Conservation (phyloP, 2,113 vertebrate species). For the Myodes glareolus region DNA sequence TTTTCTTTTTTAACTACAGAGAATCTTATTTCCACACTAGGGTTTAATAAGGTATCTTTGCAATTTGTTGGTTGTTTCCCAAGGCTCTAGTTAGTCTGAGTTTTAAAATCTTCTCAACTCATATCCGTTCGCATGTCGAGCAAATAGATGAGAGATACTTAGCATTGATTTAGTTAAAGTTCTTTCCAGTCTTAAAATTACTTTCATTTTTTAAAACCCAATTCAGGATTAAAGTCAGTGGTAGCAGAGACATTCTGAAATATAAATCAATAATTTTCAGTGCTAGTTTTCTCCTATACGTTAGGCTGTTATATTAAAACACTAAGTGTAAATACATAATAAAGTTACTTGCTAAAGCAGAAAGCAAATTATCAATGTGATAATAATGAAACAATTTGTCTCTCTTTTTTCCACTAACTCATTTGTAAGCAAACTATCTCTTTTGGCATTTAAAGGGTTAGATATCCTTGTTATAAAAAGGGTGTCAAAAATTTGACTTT, state of each 20-base stretch:
- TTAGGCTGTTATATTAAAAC: constrained; percentile 10
- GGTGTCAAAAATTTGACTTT: constrained; percentile 76
- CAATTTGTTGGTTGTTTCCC: neutral
- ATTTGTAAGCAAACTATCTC: neutral
- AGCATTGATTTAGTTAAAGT: neutral
- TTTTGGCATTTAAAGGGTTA: constrained; percentile 45
- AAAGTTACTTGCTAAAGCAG: constrained; percentile 7
- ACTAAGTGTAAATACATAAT: neutral
- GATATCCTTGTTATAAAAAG: constrained; percentile 65
- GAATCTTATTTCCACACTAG: neutral
- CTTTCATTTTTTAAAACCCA: constrained; percentile 18
- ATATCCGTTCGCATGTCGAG: neutral
- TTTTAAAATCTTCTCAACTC: constrained; percentile 7
- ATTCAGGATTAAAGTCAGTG: neutral
- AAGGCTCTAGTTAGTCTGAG: neutral
- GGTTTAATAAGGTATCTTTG: neutral
- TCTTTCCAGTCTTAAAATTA: neutral
- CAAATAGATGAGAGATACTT: neutral
- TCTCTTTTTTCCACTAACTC: neutral
- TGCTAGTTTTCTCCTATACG: constrained; percentile 15
- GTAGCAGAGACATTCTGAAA: neutral
- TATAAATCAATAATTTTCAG: neutral
- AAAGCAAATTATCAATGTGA: constrained; percentile 24
- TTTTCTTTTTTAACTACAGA: constrained; percentile 29
- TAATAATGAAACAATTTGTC: constrained; percentile 37